Evolutionary conservation across 2,888 invertebrate species (phyloP).

Genomic region (Elegia similella): DNA sequence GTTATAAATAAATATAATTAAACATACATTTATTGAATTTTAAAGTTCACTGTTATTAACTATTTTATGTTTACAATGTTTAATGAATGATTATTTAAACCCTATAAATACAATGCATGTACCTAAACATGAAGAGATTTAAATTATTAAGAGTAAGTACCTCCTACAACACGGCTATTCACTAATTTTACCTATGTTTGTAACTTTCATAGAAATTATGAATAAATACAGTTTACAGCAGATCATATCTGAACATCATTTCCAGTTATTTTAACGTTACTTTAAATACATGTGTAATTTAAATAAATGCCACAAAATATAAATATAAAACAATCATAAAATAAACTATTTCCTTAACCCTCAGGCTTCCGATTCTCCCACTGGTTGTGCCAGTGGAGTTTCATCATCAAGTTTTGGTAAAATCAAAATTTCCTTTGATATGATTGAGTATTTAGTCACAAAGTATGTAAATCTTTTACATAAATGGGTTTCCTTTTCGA

Average conservation of each 20-base stretch:
- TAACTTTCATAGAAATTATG: background rate
- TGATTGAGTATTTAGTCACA: constrained; percentile 98
- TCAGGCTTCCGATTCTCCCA: constrained; percentile 79
- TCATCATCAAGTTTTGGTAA: constrained; percentile 96
- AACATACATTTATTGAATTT: too few relatives aligned
- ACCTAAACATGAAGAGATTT: background rate
- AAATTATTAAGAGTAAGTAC: background rate
- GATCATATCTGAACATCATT: background rate
- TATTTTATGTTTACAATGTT: background rate
- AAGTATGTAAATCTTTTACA: constrained; percentile 98
- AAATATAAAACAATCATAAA: constrained; percentile 26
- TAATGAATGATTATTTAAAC: background rate
- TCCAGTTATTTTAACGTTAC: background rate
- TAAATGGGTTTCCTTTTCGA: constrained; percentile 97
- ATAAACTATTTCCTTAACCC: constrained; percentile 37
- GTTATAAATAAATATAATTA: too few relatives aligned
- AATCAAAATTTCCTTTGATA: constrained; percentile 99
- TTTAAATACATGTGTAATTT: constrained; percentile 9
- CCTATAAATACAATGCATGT: background rate
- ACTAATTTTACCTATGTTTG: background rate
- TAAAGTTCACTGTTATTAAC: too few relatives aligned
- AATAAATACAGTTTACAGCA: background rate
- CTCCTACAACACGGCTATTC: background rate
- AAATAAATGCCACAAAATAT: constrained; percentile 27
- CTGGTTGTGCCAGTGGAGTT: constrained; percentile 76